A percentile compares a stretch with the other conserved stretches of the same genome.
These are phyloP conservation scores for Melipona quadrifasciata DNA, from an alignment of 1,140 invertebrate genomes.

Conservation along the genomic window DNA sequence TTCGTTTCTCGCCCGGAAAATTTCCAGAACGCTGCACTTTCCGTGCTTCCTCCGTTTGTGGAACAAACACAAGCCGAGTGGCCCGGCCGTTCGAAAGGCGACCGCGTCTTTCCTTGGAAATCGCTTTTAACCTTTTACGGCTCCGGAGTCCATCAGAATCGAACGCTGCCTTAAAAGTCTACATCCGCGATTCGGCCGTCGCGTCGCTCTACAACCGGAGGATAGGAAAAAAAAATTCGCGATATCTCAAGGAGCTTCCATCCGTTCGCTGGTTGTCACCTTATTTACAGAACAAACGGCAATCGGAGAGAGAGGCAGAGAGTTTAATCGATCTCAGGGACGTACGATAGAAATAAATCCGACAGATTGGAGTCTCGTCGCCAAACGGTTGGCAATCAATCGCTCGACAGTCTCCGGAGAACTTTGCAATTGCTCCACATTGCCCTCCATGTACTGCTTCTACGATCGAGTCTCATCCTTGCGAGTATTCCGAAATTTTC, in stretches of 20 bases:
- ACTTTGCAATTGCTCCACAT: neutral
- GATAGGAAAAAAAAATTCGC: neutral
- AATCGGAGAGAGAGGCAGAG: neutral
- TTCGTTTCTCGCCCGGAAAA: neutral
- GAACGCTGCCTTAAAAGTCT: slow-evolving; percentile 29
- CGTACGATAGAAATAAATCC: neutral
- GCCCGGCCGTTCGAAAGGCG: slow-evolving; percentile 12
- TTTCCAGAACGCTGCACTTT: neutral
- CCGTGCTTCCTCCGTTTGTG: neutral
- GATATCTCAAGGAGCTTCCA: neutral
- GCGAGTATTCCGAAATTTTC: too few species aligned
- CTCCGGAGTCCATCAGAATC: slow-evolving; percentile 6
- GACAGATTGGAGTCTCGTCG: neutral
- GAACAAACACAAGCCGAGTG: neutral
- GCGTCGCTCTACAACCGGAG: neutral
- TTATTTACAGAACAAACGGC: neutral
- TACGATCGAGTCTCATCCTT: too few species aligned
- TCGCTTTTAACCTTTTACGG: slow-evolving; percentile 17
- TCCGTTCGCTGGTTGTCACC: neutral
- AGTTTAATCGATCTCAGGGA: neutral
- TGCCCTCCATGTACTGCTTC: too few species aligned
- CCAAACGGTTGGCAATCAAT: neutral
- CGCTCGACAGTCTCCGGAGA: too few species aligned
- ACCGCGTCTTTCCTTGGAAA: neutral
- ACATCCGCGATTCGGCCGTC: neutral